A percentile compares a stretch with the other conserved stretches of the same genome.
phyloP scores from a whole-genome alignment of 2,888 invertebrate genomes.

The Criorhina ranunculi region DNA sequence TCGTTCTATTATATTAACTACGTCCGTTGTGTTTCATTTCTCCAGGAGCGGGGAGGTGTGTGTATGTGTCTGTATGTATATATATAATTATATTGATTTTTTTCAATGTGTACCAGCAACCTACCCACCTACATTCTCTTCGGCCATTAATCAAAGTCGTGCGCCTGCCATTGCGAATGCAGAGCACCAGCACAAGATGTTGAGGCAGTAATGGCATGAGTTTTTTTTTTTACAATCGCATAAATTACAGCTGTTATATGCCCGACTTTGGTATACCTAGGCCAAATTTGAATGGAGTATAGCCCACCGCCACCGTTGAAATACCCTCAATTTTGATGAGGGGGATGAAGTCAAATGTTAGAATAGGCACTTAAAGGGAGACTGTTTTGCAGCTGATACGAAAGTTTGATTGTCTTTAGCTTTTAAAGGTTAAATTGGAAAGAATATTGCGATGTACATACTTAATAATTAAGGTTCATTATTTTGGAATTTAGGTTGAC shows the following conservation, averaged over 20 bases:
- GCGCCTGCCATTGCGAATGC: slow-evolving; percentile 61
- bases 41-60: slow-evolving; percentile 8
- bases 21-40: slow-evolving; percentile 16
- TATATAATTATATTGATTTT: slow-evolving; percentile 70
- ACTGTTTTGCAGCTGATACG: slow-evolving; percentile 39
- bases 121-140: slow-evolving; percentile 59
- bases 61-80: no score
- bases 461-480: slow-evolving; percentile 45
- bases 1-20: slow-evolving; percentile 25
- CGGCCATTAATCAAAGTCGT: slow-evolving; percentile 66
- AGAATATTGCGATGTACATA: slow-evolving; percentile 10
- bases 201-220: slow-evolving; percentile 71
- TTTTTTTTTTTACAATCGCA: slow-evolving; percentile 56
- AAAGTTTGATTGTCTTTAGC: slow-evolving; percentile 2
- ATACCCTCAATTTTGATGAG: not conserved
- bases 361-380: slow-evolving; percentile 15
- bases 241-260: slow-evolving; percentile 70
- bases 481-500: slow-evolving; percentile 33
- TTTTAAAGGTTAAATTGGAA: slow-evolving; percentile 12
- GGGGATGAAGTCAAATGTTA: slow-evolving; percentile 33
- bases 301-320: not conserved
- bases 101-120: slow-evolving; percentile 59
- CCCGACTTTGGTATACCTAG: slow-evolving; percentile 59
- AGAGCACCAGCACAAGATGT: slow-evolving; percentile 66
- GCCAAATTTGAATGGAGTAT: slow-evolving; percentile 61